phyloP scores from a whole-genome alignment of 2,888 invertebrate genomes.

The Brachynemurus nebulosus region DNA sequence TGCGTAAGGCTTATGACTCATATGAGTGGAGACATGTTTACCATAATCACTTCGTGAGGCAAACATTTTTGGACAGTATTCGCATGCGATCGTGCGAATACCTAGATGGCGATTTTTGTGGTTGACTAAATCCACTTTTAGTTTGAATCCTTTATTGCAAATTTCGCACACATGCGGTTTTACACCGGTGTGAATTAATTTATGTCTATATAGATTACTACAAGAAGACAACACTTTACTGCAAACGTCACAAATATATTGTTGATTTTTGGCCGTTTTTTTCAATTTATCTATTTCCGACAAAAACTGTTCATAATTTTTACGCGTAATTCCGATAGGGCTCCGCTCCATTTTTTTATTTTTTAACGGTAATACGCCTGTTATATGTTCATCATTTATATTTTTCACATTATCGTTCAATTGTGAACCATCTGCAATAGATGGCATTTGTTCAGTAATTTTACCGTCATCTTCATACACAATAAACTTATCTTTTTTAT shows the following conservation, averaged over 20 bases:
- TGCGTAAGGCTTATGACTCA: constrained; percentile 7
- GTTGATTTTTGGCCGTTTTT: background rate
- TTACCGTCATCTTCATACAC: background rate
- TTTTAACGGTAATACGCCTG: background rate
- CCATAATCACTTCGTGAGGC: constrained; percentile 8
- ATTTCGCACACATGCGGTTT: constrained; percentile 7
- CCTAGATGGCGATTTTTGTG: constrained; percentile 9
- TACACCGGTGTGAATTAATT: constrained; percentile 6
- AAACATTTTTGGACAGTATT: constrained; percentile 9
- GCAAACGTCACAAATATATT: constrained; percentile 6
- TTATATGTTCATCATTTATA: background rate
- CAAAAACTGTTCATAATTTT: constrained; percentile 5
- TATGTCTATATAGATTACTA: constrained; percentile 7
- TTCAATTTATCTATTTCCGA: background rate
- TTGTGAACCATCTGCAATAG: background rate
- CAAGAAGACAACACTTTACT: constrained; percentile 6
- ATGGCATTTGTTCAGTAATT: background rate
- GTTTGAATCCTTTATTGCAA: constrained; percentile 8
- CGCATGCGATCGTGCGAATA: constrained; percentile 6
- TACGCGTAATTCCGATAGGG: background rate
- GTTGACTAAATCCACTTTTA: constrained; percentile 4
- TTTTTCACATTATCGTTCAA: background rate
- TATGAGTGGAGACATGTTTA: constrained; percentile 8
- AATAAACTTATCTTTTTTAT: constrained; percentile 6
- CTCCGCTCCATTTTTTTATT: background rate